Conservation (phyloP, 2,797 vertebrate species). For the Dipus sagitta region DNA sequence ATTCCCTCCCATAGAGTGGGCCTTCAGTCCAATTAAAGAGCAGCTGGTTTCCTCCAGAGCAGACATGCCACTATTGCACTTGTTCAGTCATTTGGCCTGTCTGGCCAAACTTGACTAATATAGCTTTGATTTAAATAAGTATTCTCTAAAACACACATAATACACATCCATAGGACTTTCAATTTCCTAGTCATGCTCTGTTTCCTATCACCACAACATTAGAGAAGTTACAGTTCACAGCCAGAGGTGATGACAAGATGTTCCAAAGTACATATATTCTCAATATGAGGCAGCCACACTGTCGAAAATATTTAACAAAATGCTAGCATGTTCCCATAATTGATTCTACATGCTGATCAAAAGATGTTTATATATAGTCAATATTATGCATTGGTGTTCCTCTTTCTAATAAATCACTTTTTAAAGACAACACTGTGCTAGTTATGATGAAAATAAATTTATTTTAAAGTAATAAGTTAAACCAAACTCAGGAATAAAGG, state of each 20-base stretch:
- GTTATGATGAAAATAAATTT: neutral
- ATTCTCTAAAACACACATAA: conserved; percentile 54
- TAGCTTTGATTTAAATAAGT: conserved; percentile 21
- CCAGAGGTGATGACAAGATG: conserved; percentile 70
- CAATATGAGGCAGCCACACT: conserved; percentile 28
- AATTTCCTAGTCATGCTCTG: neutral
- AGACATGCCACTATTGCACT: no score
- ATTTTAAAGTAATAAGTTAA: conserved; percentile 48
- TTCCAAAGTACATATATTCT: conserved; percentile 55
- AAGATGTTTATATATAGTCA: conserved; percentile 46
- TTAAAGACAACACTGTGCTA: conserved; percentile 23
- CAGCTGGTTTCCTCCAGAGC: no score
- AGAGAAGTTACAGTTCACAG: conserved; percentile 56
- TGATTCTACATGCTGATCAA: conserved; percentile 20
- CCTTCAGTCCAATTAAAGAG: no score
- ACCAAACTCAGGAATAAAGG: neutral
- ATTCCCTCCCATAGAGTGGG: no score
- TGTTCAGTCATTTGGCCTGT: no score
- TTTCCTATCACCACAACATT: conserved; percentile 27
- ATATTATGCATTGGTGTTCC: neutral
- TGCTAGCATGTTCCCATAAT: neutral
- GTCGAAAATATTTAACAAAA: conserved; percentile 54
- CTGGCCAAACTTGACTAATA: neutral
- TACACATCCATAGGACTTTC: conserved; percentile 14
- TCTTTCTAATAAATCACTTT: neutral